Base-by-base conservation (phyloP, 2,113 vertebrate genomes). In the Seriola aureovittata region DNA sequence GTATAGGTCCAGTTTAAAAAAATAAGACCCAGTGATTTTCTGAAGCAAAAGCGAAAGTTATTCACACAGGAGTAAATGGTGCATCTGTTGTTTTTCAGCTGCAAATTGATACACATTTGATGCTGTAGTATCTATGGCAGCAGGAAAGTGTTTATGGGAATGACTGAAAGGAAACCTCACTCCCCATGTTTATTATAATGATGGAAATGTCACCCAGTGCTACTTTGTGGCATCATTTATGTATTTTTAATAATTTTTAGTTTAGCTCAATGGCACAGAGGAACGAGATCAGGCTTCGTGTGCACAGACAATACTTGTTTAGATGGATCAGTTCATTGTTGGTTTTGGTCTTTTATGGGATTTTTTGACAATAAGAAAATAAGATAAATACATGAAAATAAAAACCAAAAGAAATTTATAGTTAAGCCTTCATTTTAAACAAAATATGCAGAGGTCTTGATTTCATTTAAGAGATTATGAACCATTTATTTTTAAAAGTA, bases 281-380 rank as follows among this genome's bases (percentile, higher is more conserved):
- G 32, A 62, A 23, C 32, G 9, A 3, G 10, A 57, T 58, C 58
- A 34, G 58, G 14, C 8, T 60, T 17, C 34, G 6, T 29, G 29
- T 19, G 2, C 29, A 63, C 59, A 21, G 32, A n/a, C 48, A 50
- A 50, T 6, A 50, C 48, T 50, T 29, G 29, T 29, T 29, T 29
- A 29, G 29, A n/a, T 9, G 4, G n/a, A 57, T 57, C 54, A 12
- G n/a, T 58, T 14, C 25, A 29, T 58, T 58, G 25, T 29, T 58
- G 29, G n/a, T 71, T 62, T 75, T 74, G 16, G 3, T 67, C 5
- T 76, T 74, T 81, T 75, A 38, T 59, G 58, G 44, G 55, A 75
- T 60, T 79, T 78, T 14, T 81, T 19, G 50, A 52, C 5, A 21
- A 9, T 52, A 3, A 52, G 8, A 19, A 52, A 52, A 23, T 42